Evolutionary conservation across 2,888 invertebrate genomes (phyloP).

Genomic region (Allolobophora icterica): DNA sequence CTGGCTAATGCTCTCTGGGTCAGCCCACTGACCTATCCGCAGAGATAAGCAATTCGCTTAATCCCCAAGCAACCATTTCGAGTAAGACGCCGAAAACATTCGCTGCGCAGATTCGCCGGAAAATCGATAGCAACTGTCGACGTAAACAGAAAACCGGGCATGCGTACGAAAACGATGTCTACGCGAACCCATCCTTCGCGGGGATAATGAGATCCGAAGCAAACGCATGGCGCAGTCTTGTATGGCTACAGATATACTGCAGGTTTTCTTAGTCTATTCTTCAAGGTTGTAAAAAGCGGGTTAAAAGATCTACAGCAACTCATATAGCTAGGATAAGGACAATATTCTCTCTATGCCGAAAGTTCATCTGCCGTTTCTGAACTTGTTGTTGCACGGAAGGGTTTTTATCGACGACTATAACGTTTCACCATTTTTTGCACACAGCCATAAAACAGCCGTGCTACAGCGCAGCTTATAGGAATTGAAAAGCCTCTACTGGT

Average conservation of each 20-base stretch:
- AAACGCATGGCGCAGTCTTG: background rate
- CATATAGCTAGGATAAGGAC: background rate
- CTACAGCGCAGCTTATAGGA: background rate
- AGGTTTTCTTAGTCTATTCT: background rate
- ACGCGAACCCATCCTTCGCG: background rate
- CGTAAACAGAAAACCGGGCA: background rate
- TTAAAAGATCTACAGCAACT: background rate
- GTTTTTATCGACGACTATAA: background rate
- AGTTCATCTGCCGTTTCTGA: background rate
- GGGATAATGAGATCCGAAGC: too few relatives aligned
- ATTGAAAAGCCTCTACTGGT: too few relatives aligned
- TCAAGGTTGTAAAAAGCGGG: background rate
- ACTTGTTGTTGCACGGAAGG: background rate
- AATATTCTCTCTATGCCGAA: background rate
- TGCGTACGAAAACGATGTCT: background rate
- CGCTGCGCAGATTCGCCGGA: background rate
- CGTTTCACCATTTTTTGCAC: background rate
- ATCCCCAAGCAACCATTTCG: background rate
- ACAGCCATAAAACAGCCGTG: background rate
- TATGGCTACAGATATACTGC: background rate
- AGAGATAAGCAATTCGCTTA: background rate
- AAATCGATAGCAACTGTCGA: background rate
- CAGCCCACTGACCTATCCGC: background rate
- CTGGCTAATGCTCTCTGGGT: background rate
- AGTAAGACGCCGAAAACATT: constrained; percentile 6